A percentile compares a stretch with the other conserved stretches of the same genome.
Conservation (phyloP, 2,888 invertebrate species). For the Alentia gelatinosa region DNA sequence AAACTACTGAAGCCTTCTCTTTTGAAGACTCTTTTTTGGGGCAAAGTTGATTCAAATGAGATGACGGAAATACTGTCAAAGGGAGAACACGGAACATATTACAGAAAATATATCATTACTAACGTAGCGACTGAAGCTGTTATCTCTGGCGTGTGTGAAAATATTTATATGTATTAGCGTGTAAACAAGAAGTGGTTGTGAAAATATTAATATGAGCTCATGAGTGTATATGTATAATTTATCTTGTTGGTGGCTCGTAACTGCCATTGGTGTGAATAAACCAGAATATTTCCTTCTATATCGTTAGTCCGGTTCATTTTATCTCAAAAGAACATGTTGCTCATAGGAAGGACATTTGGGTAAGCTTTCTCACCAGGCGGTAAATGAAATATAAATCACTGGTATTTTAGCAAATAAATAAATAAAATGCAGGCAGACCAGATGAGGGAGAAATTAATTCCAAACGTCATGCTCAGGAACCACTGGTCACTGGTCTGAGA, state of each 20-base stretch:
- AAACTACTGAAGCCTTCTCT: neutral
- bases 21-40: neutral
- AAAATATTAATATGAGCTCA: neutral
- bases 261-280: conserved; percentile 26
- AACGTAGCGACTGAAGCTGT: neutral
- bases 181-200: conserved; percentile 18
- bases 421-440: too few species aligned
- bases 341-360: neutral
- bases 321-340: neutral
- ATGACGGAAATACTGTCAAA: neutral
- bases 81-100: neutral
- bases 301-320: neutral
- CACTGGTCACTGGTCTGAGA: too few species aligned
- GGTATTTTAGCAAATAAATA: too few species aligned
- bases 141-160: neutral
- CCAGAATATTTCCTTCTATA: neutral
- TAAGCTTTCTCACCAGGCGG: too few species aligned
- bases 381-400: too few species aligned
- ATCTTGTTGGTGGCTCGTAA: conserved; percentile 6
- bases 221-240: conserved; percentile 12
- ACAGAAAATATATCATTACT: neutral
- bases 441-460: too few species aligned
- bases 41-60: neutral
- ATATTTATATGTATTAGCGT: neutral
- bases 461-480: too few species aligned